Evolutionary conservation across 1,140 invertebrate genomes (phyloP).

Genomic region (Anastrepha obliqua): DNA sequence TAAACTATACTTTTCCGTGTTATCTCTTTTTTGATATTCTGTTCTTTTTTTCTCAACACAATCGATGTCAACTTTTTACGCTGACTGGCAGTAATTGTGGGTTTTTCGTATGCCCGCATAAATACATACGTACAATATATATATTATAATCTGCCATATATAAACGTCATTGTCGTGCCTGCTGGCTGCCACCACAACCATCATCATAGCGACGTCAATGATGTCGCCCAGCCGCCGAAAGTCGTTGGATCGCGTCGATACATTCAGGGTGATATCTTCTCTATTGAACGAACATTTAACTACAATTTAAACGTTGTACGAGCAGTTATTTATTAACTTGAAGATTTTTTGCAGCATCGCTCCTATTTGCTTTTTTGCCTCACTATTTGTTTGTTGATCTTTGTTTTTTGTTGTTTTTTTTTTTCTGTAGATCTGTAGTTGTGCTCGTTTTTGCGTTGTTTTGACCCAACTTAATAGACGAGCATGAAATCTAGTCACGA

Average conservation of each 20-base stretch:
- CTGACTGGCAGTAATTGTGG: conserved; percentile 36
- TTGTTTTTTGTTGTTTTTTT: background rate
- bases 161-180: conserved; percentile 44
- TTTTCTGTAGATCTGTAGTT: background rate
- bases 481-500: conserved; percentile 75
- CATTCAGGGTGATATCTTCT: conserved; percentile 53
- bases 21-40: background rate
- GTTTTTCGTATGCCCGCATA: background rate
- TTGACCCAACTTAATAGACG: conserved; percentile 75
- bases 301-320: conserved; percentile 53
- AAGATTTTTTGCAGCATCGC: background rate
- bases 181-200: background rate
- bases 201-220: conserved; percentile 19
- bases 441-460: conserved; percentile 61
- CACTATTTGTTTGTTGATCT: conserved; percentile 27
- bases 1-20: background rate
- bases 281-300: conserved; percentile 54
- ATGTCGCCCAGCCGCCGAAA: conserved; percentile 5
- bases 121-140: background rate
- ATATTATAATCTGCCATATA: too few relatives aligned
- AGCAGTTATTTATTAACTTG: conserved; percentile 54
- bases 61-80: conserved; percentile 18
- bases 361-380: background rate
- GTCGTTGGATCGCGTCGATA: conserved; percentile 13
- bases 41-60: background rate